Base-by-base conservation (phyloP, 1,140 invertebrate genomes). In the Condylostylus longicornis region DNA sequence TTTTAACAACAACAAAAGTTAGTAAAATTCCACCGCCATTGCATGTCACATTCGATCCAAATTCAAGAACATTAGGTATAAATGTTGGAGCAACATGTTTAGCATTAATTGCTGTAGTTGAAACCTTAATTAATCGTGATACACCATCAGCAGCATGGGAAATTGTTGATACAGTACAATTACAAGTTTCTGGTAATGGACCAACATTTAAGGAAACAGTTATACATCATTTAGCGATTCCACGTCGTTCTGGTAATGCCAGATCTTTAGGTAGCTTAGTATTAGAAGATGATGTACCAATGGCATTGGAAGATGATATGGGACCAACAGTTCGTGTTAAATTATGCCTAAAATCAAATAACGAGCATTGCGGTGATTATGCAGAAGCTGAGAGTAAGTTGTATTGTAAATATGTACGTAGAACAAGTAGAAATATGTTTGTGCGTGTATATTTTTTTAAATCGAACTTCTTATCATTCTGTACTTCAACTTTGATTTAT, bases 351-450 rank as follows among this genome's bases (percentile, higher is more conserved):
- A 69, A 75, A 45, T 71, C 74, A 6, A 81, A 82, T 53, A 69
- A 72, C 18, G 76, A 82, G 18, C 78, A 80, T 42, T 90, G 86
- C 54, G 82, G 84, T 20, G 79, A 85, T 20, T 82, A 81, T 58
- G 70, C 72, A 3, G 75, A 80, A 53, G 82, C 83, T 18, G 76
- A 83, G 48, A 75, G 81, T 85, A 62, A 82, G 78, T 74, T 43
- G 17, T 38, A 25, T 38, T 18, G 23, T 15, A 20, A 38, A 29
- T 8, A 25, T 13, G n/a, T 40, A 12, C n/a, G n/a, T n/a, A n/a
- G n/a, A n/a, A n/a, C n/a, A n/a, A n/a, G n/a, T n/a, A n/a, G n/a
- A n/a, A n/a, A n/a, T n/a, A n/a, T n/a, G n/a, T n/a, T n/a, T n/a
- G n/a, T n/a, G n/a, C n/a, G n/a, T n/a, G n/a, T n/a, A 27, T 27